These are phyloP conservation scores for Pogona vitticeps DNA, from an alignment of 2,113 vertebrate species.

Conservation along the genomic window DNA sequence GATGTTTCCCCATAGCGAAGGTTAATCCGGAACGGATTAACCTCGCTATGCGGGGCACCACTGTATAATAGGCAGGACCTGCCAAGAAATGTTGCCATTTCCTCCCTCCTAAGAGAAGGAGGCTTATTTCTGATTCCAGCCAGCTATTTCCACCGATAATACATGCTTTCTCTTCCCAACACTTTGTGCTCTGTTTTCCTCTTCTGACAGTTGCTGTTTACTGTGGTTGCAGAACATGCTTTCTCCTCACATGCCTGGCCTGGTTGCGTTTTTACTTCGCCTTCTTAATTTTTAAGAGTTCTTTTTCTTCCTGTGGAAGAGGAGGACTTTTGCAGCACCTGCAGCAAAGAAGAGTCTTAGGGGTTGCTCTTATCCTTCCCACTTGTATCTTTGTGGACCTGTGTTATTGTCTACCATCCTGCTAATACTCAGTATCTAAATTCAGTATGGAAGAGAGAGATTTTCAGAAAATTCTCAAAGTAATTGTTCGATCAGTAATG, in stretches of 20 bases:
- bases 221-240: no score
- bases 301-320: background rate
- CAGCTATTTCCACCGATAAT: background rate
- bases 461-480: background rate
- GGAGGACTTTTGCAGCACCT: no score
- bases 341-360: no score
- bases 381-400: background rate
- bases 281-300: background rate
- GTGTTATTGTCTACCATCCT: background rate
- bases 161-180: background rate
- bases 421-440: background rate
- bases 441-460: background rate
- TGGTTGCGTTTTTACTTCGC: no score
- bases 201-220: no score
- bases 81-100: background rate
- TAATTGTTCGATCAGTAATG: background rate
- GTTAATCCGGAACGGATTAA: no score
- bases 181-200: background rate
- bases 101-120: background rate
- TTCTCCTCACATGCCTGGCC: no score
- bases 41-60: no score
- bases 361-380: background rate
- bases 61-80: background rate
- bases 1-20: no score
- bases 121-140: background rate